These are phyloP conservation scores for Hyperoplus lanceolatus DNA, from an alignment of 2,797 vertebrate genomes.

Conservation along the genomic window DNA sequence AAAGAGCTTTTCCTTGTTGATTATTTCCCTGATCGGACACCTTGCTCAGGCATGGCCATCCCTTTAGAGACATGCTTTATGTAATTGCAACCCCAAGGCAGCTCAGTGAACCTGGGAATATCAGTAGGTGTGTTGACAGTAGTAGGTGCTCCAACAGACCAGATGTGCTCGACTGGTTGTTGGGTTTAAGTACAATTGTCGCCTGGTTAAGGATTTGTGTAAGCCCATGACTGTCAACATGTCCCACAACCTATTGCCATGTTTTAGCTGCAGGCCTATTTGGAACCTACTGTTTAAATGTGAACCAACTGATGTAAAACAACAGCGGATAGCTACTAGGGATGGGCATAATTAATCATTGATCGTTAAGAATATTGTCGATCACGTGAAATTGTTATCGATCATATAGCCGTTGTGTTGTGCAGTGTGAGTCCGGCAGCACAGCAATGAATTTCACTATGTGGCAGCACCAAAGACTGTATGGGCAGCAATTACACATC, in stretches of 20 bases:
- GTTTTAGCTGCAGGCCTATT: not conserved
- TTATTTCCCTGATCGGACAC: not conserved
- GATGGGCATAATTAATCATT: too few species aligned
- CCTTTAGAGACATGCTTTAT: slow-evolving; percentile 1
- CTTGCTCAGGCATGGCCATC: not conserved
- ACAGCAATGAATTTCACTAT: too few species aligned
- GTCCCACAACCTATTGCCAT: not conserved
- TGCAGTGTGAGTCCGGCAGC: too few species aligned
- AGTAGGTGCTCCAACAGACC: slow-evolving; percentile 25
- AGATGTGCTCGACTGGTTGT: slow-evolving; percentile 5
- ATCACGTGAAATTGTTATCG: too few species aligned
- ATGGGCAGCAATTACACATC: too few species aligned
- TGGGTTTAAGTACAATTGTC: not conserved
- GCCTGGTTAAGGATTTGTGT: not conserved
- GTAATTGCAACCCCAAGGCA: not conserved
- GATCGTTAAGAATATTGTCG: too few species aligned
- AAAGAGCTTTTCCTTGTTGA: not conserved
- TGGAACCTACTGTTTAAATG: not conserved
- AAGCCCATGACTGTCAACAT: slow-evolving; percentile 2
- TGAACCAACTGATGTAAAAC: too few species aligned
- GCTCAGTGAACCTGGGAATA: slow-evolving; percentile 7
- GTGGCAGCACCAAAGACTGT: too few species aligned
- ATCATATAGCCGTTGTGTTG: too few species aligned
- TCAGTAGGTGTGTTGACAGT: slow-evolving; percentile 20
- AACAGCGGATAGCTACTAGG: too few species aligned